A percentile compares a stretch with the other conserved stretches of the same genome.
Evolutionary conservation across 2,797 vertebrate species (phyloP).

Genomic region (Microctenopoma stevenorrisi): DNA sequence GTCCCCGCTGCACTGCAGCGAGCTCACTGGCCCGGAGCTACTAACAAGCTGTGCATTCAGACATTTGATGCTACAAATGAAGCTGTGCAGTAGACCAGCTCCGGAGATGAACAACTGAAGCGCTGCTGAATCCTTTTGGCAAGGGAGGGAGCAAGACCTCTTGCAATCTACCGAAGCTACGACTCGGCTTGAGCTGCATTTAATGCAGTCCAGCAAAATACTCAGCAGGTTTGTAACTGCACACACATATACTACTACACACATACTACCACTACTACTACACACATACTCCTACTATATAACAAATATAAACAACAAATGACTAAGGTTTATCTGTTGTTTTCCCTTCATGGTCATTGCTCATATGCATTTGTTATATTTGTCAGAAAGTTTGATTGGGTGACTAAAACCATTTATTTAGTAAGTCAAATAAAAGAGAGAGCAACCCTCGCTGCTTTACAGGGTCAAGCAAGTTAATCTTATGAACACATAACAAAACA

Average conservation of each 20-base stretch:
- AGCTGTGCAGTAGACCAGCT: conserved; percentile 67
- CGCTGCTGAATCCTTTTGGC: conserved; percentile 49
- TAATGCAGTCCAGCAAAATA: neutral
- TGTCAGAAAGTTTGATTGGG: no score
- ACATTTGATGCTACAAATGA: conserved; percentile 80
- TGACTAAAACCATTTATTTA: no score
- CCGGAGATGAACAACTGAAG: conserved; percentile 66
- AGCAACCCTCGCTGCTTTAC: no score
- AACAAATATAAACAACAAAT: conserved; percentile 30
- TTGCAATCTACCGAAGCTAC: conserved; percentile 14
- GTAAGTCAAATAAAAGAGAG: no score
- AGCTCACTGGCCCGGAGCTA: conserved; percentile 68
- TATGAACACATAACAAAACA: neutral
- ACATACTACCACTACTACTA: no score
- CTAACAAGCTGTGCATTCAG: conserved; percentile 82
- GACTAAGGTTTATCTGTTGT: no score
- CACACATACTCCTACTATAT: neutral
- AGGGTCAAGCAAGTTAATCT: neutral
- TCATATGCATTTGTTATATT: no score
- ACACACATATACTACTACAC: neutral
- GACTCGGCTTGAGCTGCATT: conserved; percentile 10
- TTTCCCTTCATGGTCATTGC: no score
- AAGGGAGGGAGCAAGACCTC: conserved; percentile 28
- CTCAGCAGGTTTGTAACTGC: neutral
- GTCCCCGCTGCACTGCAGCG: conserved; percentile 47